Conservation (phyloP, 2,888 invertebrate genomes). For the Chaetogeoica ovagalla region DNA sequence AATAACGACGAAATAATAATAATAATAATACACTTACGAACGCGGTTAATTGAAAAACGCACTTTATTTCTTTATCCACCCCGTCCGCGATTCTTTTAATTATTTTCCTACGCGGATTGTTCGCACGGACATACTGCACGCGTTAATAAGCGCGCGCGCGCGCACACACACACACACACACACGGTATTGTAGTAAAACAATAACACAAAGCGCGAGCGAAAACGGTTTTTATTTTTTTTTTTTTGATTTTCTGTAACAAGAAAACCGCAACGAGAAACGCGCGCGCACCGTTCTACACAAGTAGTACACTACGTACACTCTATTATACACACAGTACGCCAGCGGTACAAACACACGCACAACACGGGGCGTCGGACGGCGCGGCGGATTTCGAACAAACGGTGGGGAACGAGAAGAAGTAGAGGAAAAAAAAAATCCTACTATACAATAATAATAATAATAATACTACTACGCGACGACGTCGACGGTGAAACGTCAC, state of each 20-base stretch:
- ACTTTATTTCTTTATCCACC: no score
- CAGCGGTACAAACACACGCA: not conserved
- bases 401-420: conserved; percentile 25
- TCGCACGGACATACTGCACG: no score
- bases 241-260: not conserved
- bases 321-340: conserved; percentile 4
- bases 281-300: no score
- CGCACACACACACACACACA: no score
- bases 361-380: conserved; percentile 4
- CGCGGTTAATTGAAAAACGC: no score
- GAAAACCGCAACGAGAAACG: conserved; percentile 10
- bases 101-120: no score
- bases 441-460: not conserved
- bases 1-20: no score
- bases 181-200: no score
- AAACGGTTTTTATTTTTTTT: not conserved
- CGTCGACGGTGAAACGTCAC: conserved; percentile 41
- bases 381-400: no score
- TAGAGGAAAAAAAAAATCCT: not conserved
- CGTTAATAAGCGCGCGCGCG: not conserved
- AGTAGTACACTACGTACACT: no score
- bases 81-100: no score
- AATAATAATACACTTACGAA: no score
- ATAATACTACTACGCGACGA: conserved; percentile 34
- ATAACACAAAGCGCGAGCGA: not conserved